These are phyloP conservation scores for Rhynchonycteris naso DNA, from an alignment of 2,797 vertebrate species.

Conservation along the genomic window DNA sequence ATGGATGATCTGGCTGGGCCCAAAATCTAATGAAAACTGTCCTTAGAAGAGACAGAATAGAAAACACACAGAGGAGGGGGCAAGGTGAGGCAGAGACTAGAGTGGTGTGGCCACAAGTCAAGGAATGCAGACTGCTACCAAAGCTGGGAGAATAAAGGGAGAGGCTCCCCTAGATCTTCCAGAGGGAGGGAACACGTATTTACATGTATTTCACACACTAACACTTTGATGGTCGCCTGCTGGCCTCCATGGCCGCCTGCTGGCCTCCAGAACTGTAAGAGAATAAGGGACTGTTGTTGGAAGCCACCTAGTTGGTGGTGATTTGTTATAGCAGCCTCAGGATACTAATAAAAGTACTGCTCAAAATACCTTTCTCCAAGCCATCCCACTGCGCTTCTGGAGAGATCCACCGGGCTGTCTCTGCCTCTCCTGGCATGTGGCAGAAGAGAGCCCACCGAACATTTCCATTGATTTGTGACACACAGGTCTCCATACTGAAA, in stretches of 20 bases:
- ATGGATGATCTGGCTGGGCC: not conserved
- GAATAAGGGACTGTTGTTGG: not conserved
- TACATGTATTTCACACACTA: too few relatives aligned
- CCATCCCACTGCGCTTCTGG: not conserved
- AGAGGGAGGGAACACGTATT: not conserved
- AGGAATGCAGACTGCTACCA: too few relatives aligned
- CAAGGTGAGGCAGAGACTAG: not conserved
- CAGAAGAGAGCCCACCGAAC: not conserved
- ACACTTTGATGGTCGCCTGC: not conserved
- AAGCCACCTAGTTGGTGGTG: not conserved
- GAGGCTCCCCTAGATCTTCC: not conserved
- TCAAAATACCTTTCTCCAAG: not conserved
- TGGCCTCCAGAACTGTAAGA: not conserved
- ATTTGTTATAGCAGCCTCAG: not conserved
- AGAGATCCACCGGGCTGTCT: not conserved
- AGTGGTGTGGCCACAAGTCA: fast-evolving
- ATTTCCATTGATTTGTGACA: not conserved
- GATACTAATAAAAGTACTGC: not conserved
- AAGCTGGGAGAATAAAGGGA: not conserved
- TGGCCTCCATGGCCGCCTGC: not conserved
- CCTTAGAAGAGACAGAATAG: not conserved
- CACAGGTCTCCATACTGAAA: fast-evolving
- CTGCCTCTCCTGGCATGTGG: too few relatives aligned
- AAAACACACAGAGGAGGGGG: not conserved
- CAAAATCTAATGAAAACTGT: not conserved